Evolutionary conservation across 2,888 invertebrate species (phyloP).

Genomic region (Flexamia atlantica): DNA sequence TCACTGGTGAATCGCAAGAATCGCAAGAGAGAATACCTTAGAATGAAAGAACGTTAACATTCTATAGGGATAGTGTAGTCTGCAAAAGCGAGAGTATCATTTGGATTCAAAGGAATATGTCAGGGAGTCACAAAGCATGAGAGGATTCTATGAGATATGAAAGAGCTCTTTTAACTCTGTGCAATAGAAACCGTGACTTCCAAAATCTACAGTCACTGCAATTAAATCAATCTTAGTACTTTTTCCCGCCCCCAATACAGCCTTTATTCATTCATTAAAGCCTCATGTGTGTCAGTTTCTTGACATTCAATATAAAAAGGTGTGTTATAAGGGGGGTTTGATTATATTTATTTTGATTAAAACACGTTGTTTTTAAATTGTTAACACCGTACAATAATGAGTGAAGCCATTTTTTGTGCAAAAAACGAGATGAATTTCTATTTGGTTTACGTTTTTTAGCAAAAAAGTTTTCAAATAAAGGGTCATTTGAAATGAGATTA

Average conservation of each 20-base stretch:
- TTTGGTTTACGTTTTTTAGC: too few relatives aligned
- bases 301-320: too few relatives aligned
- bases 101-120: conserved; percentile 33
- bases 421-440: too few relatives aligned
- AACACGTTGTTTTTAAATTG: too few relatives aligned
- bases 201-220: not conserved
- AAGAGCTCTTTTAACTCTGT: conserved; percentile 32
- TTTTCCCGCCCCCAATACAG: too few relatives aligned
- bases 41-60: conserved; percentile 20
- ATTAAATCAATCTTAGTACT: not conserved
- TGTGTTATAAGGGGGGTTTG: too few relatives aligned
- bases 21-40: conserved; percentile 22
- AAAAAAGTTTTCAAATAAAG: too few relatives aligned
- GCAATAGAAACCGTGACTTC: not conserved
- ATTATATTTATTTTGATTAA: too few relatives aligned
- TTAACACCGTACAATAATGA: too few relatives aligned
- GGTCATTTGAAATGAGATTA: too few relatives aligned
- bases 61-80: conserved; percentile 15
- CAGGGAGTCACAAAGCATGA: conserved; percentile 25
- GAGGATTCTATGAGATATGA: conserved; percentile 24
- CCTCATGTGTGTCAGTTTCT: too few relatives aligned
- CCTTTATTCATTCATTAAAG: not conserved
- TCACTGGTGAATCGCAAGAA: not conserved
- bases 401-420: too few relatives aligned
- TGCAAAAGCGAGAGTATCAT: conserved; percentile 24